Base-by-base conservation (phyloP, 2,888 invertebrate species). In the Hartigia nigra region DNA sequence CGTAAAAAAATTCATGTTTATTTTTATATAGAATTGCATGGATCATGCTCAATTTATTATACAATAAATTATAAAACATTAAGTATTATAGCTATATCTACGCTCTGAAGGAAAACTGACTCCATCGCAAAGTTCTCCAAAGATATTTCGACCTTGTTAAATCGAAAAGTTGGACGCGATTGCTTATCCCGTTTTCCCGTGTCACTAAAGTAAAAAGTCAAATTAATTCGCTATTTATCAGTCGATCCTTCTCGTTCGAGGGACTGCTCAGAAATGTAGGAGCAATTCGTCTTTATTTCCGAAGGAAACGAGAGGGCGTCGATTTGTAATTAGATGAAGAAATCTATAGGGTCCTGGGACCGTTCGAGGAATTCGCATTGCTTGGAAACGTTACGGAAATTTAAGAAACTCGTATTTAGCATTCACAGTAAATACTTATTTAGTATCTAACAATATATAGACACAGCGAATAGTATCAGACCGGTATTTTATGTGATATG, bases 151-250 rank as follows among this genome's bases (percentile, higher is more conserved):
- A 55, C 55, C 55, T 23, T 55, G 55, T 55, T 55, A 55, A 55
- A 55, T 55, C 55, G 23, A 23, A 55, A 55, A 23, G 23, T 23
- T 23, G 55, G 55, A 23, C 55, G 55, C 9, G 55, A 55, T 55
- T 55, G 55, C 55, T 23, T 23, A 23, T 23, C 55, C 55, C 3
- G 9, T 23, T 55, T 55, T 55, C 55, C 55, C 23, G 55, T 55
- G 23, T 55, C 55, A 55, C 69, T 75, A 39, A 69, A 31, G 70
- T 76, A 74, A 69, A 74, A 34, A 79, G 74, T 69, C 72, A 74
- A 79, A 79, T 79, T 77, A 79, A 69, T 79, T 76, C 39, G 74
- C 72, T 76, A 79, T 79, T 79, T 79, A 79, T 79, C 79, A 76
- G 76, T 76, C 23, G 69, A 69, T 76, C 72, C 36, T 70, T 74